A percentile compares a stretch with the other conserved stretches of the same genome.
Evolutionary conservation across 2,113 vertebrate genomes (phyloP).

Genomic region (Oncorhynchus tshawytscha): DNA sequence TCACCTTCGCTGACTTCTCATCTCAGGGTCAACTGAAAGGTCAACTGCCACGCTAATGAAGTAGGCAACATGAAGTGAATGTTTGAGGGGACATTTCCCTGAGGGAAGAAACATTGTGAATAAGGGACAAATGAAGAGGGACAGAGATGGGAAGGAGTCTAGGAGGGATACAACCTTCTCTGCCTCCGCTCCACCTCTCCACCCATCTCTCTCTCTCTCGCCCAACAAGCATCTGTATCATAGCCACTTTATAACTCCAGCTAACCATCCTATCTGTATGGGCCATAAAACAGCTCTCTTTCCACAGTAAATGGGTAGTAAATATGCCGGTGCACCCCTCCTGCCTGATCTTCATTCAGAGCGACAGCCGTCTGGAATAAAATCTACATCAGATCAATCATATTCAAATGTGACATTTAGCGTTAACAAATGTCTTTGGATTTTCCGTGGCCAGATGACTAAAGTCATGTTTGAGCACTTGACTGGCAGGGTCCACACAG

Average conservation of each 20-base stretch:
- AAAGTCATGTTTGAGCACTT: slow-evolving; percentile 71
- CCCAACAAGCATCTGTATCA: too few relatives aligned
- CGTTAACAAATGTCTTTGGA: slow-evolving; percentile 52
- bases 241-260: neutral
- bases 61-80: too few relatives aligned
- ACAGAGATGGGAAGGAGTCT: neutral
- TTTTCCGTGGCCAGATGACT: slow-evolving; percentile 56
- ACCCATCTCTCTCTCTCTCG: neutral
- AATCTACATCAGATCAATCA: slow-evolving; percentile 71
- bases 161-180: neutral
- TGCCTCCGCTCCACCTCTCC: neutral
- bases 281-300: too few relatives aligned
- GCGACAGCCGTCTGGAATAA: slow-evolving; percentile 47
- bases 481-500: slow-evolving; percentile 47
- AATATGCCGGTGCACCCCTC: slow-evolving; percentile 36
- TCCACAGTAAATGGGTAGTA: neutral
- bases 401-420: slow-evolving; percentile 78
- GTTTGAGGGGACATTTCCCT: too few relatives aligned
- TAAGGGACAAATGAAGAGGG: too few relatives aligned
- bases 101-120: too few relatives aligned
- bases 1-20: too few relatives aligned
- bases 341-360: slow-evolving; percentile 8
- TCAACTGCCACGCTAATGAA: neutral
- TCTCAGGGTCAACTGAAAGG: neutral
- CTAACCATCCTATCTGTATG: too few relatives aligned